Evolutionary conservation across 2,888 invertebrate species (phyloP).

Genomic region (Drosophila robusta): DNA sequence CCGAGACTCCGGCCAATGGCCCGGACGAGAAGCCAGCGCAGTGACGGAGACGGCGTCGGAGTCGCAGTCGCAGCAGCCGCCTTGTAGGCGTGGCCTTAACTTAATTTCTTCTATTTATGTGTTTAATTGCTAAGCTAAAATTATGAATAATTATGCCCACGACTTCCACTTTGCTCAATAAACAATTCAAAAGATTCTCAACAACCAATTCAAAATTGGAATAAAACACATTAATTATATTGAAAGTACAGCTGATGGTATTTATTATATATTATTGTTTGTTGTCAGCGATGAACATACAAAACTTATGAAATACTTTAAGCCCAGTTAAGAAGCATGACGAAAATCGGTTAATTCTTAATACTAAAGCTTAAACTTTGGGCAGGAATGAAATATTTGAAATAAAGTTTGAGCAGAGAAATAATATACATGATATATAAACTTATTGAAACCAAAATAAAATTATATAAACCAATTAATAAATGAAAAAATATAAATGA

Average conservation of each 20-base stretch:
- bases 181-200: constrained; percentile 72
- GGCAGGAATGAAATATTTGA: not conserved
- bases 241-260: constrained; percentile 54
- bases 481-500: constrained; percentile 1
- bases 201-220: not conserved
- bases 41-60: constrained; percentile 5
- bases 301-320: constrained; percentile 27
- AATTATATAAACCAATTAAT: constrained; percentile 1
- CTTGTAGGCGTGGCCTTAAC: constrained; percentile 59
- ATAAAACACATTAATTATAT: constrained; percentile 6
- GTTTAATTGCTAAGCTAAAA: constrained; percentile 58
- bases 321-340: constrained; percentile 15
- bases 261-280: constrained; percentile 30
- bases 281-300: constrained; percentile 25
- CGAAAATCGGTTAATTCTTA: not conserved
- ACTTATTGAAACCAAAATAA: not conserved
- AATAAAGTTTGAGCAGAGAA: constrained; percentile 1
- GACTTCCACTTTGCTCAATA: constrained; percentile 63
- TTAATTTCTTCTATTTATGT: constrained; percentile 68
- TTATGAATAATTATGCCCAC: constrained; percentile 25
- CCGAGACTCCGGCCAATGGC: constrained; percentile 27
- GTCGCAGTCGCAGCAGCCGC: constrained; percentile 39
- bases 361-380: constrained; percentile 1
- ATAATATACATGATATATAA: constrained; percentile 6
- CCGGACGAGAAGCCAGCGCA: constrained; percentile 43